These are phyloP conservation scores for Cantharis rustica DNA, from an alignment of 2,888 invertebrate species.

Conservation along the genomic window DNA sequence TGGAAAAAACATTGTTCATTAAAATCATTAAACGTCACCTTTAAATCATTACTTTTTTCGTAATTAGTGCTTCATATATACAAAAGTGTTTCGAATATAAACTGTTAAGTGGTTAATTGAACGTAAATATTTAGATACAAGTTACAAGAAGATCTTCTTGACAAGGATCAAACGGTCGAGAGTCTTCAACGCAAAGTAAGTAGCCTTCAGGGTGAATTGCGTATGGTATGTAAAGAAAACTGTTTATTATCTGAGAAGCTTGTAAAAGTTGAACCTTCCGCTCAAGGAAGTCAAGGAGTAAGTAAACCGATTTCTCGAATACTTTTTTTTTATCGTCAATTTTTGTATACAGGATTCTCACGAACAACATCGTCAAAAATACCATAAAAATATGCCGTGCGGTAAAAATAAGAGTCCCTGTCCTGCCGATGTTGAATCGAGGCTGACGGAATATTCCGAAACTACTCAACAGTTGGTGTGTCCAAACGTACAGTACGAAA, in stretches of 20 bases:
- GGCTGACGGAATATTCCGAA: constrained; percentile 54
- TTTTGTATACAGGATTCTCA: not conserved
- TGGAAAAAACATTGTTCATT: constrained; percentile 6
- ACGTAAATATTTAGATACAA: constrained; percentile 58
- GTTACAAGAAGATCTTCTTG: constrained; percentile 67
- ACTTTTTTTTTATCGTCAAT: not conserved
- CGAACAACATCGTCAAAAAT: constrained; percentile 13
- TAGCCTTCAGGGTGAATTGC: constrained; percentile 66
- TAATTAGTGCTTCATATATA: not conserved
- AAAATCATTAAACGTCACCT: constrained; percentile 10
- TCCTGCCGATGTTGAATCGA: constrained; percentile 56
- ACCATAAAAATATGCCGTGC: constrained; percentile 43
- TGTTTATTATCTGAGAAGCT: constrained; percentile 62
- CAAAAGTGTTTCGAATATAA: not conserved
- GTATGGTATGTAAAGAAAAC: constrained; percentile 67
- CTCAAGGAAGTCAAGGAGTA: constrained; percentile 16
- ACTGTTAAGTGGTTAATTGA: not conserved
- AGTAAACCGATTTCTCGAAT: constrained; percentile 5
- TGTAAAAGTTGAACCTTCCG: constrained; percentile 15
- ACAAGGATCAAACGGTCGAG: constrained; percentile 67
- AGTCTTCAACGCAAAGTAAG: constrained; percentile 65
- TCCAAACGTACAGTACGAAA: not conserved
- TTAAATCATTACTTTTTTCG: not conserved
- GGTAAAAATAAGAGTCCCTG: constrained; percentile 51
- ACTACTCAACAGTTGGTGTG: constrained; percentile 56